phyloP scores from a whole-genome alignment of 2,888 invertebrate genomes.

The Clepsis dumicolana region DNA sequence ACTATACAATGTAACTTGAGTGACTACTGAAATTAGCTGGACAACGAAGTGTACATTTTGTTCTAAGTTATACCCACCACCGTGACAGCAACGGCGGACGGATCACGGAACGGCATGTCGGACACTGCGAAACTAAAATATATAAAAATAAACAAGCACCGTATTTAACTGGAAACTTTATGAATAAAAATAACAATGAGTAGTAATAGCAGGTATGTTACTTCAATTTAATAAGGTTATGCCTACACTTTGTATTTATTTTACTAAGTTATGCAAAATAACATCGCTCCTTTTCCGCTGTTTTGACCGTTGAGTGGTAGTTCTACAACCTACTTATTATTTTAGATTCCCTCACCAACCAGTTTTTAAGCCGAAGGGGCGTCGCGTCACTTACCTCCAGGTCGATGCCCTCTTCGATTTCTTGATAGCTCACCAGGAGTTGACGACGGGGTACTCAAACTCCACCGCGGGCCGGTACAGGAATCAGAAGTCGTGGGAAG shows the following conservation, averaged over 20 bases:
- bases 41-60: no score
- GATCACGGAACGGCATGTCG: neutral
- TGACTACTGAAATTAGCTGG: no score
- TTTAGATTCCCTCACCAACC: neutral
- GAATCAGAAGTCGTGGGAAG: neutral
- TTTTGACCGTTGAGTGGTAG: no score
- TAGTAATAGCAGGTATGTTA: neutral
- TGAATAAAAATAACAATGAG: constrained; percentile 2
- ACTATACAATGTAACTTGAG: no score
- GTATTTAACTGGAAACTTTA: neutral
- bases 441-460: neutral
- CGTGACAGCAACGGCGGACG: no score
- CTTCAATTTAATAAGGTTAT: neutral
- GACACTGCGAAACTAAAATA: neutral
- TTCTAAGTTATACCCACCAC: no score
- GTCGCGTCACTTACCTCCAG: neutral
- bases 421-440: neutral
- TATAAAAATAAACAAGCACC: neutral
- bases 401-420: constrained; percentile 3
- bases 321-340: neutral
- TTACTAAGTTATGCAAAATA: neutral
- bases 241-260: neutral
- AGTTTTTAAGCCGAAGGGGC: neutral
- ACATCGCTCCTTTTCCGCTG: no score
- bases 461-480: neutral